Evolutionary conservation across 1,140 invertebrate genomes (phyloP).

Genomic region (Ruditapes philippinarum): DNA sequence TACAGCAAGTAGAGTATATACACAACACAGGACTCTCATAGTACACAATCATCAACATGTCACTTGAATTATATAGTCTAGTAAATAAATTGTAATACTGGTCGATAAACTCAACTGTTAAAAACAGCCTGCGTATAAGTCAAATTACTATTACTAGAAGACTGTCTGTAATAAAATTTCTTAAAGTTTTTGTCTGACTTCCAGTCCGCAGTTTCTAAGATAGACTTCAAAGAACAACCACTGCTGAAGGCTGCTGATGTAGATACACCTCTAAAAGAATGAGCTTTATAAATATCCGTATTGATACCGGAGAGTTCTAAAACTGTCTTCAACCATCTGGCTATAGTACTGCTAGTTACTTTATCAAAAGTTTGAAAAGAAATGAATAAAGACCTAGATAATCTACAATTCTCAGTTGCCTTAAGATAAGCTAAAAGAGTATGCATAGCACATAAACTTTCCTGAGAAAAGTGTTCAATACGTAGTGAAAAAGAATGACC

Average conservation of each 20-base stretch:
- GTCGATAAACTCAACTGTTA: too few relatives aligned
- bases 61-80: too few relatives aligned
- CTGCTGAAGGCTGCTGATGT: slow-evolving; percentile 9
- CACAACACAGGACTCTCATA: too few relatives aligned
- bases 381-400: slow-evolving; percentile 20
- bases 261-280: slow-evolving; percentile 16
- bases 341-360: slow-evolving; percentile 37
- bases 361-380: background rate
- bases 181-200: slow-evolving; percentile 29
- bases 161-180: slow-evolving; percentile 7
- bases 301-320: slow-evolving; percentile 6
- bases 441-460: slow-evolving; percentile 37
- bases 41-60: too few relatives aligned
- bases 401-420: background rate
- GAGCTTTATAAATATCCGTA: slow-evolving; percentile 16
- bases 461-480: slow-evolving; percentile 30
- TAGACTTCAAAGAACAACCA: slow-evolving; percentile 26
- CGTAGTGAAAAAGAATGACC: slow-evolving; percentile 28
- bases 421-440: slow-evolving; percentile 22
- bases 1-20: too few relatives aligned
- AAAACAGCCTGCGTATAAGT: too few relatives aligned
- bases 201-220: background rate
- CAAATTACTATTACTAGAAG: background rate
- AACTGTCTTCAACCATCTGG: slow-evolving; percentile 19
- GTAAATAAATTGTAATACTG: too few relatives aligned